Conservation (phyloP, 2,797 vertebrate species). For the Lates japonicus region DNA sequence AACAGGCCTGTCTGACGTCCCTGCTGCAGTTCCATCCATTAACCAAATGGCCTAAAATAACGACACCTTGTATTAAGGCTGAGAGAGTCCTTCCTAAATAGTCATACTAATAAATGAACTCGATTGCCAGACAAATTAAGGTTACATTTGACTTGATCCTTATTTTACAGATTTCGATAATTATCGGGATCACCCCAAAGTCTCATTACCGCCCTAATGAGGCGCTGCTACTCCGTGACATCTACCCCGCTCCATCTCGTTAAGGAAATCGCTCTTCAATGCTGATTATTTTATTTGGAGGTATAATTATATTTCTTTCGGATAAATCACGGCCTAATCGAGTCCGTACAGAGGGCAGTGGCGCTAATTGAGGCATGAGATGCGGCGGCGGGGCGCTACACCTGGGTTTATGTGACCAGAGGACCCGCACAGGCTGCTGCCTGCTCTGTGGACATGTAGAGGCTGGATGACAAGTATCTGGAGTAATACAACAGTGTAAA, state of each 20-base stretch:
- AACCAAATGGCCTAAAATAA: slow-evolving; percentile 58
- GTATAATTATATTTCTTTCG: slow-evolving; percentile 99
- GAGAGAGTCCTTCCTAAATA: slow-evolving; percentile 71
- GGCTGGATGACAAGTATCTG: neutral
- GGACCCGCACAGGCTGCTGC: slow-evolving; percentile 45
- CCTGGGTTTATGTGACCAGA: slow-evolving; percentile 80
- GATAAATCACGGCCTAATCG: slow-evolving; percentile 99
- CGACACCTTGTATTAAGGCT: slow-evolving; percentile 51
- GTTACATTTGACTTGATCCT: slow-evolving; percentile 87
- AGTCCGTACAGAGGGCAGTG: slow-evolving; percentile 96
- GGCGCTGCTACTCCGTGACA: slow-evolving; percentile 97
- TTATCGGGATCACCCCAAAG: slow-evolving; percentile 89
- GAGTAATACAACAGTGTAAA: neutral
- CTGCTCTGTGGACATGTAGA: slow-evolving; percentile 2
- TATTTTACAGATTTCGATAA: slow-evolving; percentile 88
- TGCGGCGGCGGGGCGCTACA: slow-evolving; percentile 87
- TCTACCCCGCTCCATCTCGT: slow-evolving; percentile 96
- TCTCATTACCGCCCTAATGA: slow-evolving; percentile 98
- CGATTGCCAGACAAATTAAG: slow-evolving; percentile 85
- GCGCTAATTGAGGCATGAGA: slow-evolving; percentile 94
- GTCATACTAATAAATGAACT: slow-evolving; percentile 78
- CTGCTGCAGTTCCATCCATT: slow-evolving; percentile 41
- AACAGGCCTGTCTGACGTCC: slow-evolving; percentile 16
- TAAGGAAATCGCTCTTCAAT: slow-evolving; percentile 99
- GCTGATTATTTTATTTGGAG: slow-evolving; percentile 99